Percentiles rank a stretch among this genome's conserved stretches.
phyloP scores from a whole-genome alignment of 2,797 vertebrate genomes.

The Microhierax caerulescens region DNA sequence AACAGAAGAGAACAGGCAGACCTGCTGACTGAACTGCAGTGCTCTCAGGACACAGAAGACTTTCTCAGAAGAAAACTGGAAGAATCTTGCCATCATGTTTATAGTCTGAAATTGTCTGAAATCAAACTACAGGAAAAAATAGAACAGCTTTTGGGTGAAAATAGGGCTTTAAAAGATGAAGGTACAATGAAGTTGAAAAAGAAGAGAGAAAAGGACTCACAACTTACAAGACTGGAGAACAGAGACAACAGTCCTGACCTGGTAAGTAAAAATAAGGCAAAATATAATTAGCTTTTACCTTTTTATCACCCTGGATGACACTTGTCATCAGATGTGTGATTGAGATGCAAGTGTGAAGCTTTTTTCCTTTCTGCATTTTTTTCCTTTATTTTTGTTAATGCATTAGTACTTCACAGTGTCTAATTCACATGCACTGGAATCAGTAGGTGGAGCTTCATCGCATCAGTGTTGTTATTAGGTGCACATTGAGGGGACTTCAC shows the following conservation, averaged over 20 bases:
- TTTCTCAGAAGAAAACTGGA: constrained; percentile 76
- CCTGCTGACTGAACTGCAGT: constrained; percentile 71
- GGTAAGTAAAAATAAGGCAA: constrained; percentile 45
- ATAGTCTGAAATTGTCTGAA: constrained; percentile 74
- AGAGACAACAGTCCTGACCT: not conserved
- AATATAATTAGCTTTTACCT: not conserved
- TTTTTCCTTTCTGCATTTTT: not conserved
- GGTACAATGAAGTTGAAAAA: not conserved
- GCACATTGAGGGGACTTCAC: not conserved
- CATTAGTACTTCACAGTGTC: not conserved
- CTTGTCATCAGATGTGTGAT: not conserved
- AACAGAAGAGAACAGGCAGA: constrained; percentile 60
- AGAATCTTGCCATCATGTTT: constrained; percentile 71
- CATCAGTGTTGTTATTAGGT: not conserved
- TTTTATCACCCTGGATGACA: not conserved
- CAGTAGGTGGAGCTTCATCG: not conserved
- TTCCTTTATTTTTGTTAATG: not conserved
- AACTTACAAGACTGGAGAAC: not conserved
- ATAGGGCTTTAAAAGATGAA: constrained; percentile 64
- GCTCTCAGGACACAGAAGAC: constrained; percentile 70
- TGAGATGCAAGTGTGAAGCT: not conserved
- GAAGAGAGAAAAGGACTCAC: not conserved
- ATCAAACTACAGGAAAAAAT: constrained; percentile 70
- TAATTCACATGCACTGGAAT: not conserved
- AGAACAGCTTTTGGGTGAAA: constrained; percentile 76